Percentiles rank a stretch among this genome's conserved stretches.
Conservation (phyloP, 1,140 invertebrate species). For the Musca vetustissima region DNA sequence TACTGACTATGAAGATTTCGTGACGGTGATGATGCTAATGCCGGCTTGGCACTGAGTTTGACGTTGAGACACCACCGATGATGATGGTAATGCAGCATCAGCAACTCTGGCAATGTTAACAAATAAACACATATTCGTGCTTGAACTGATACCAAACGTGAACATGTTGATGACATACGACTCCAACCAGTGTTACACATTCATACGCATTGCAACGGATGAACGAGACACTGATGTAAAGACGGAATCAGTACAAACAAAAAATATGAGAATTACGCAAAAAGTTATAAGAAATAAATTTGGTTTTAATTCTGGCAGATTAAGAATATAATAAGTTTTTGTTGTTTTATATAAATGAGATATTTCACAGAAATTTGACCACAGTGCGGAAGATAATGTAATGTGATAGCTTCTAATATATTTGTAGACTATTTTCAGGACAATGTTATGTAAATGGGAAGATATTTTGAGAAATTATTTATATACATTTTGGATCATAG, state of each 20-base stretch:
- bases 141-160: constrained; percentile 2
- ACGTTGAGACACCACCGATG: background rate
- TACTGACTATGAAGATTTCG: background rate
- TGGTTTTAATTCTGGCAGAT: background rate
- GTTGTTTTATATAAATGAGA: too few species aligned
- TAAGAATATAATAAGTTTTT: background rate
- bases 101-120: too few species aligned
- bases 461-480: too few species aligned
- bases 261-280: background rate
- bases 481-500: too few species aligned
- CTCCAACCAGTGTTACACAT: constrained; percentile 19
- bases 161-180: constrained; percentile 20
- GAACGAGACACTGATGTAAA: too few species aligned
- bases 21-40: background rate
- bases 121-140: too few species aligned
- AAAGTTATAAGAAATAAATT: constrained; percentile 10
- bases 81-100: background rate
- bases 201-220: background rate
- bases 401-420: too few species aligned
- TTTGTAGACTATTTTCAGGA: too few species aligned
- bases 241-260: too few species aligned
- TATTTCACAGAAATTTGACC: background rate
- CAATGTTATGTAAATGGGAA: too few species aligned
- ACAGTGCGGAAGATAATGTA: background rate
- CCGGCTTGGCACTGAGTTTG: background rate